Evolutionary conservation across 2,888 invertebrate genomes (phyloP), one percentile per base, ranked within the genome.

Genomic region (Eristalis arbustorum): DNA sequence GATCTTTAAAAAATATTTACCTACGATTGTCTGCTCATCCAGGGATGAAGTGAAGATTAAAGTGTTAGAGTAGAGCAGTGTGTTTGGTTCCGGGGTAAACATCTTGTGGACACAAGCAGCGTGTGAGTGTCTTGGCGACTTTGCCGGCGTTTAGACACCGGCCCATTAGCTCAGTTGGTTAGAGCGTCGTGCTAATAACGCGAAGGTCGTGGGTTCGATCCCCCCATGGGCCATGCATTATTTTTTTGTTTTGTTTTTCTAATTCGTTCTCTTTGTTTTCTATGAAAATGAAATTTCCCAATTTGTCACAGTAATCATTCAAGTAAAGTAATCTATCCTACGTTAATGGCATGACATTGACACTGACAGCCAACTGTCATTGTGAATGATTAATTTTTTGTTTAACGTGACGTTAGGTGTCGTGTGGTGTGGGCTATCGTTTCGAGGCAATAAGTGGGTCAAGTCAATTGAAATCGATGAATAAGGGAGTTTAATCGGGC

Each of bases 171-270:
- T 93, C 93, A 93, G 93, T 90, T 92, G 92, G 93, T 92, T 92
- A 93, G 92, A 93, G 93, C 93, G 93, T 92, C 92, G 92, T 92
- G 92, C 92, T 92, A 93, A 92, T 93, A 93, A 93, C 92, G 91
- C 92, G 92, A 92, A 92, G 92, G 92, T 91, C 92, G 91, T 90
- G 92, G 91, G 92, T 93, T 92, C 93, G 92, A 92, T 92, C 92
- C 92, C 91, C 92, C 89, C 92, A 91, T 92, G 92, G 91, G 92
- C 92, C 91, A 92, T 18, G 23, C 67, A 63, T 88, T 76, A 72
- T 69, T 85, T 87, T 85, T 79, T 88, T 74, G n/a, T 62, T 80
- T n/a, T 13, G 3, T 42, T 49, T 40, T 25, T 3, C n/a, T 31
- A 3, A 8, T 31, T 62, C 6, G 34, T 13, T 34, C n/a, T 34